These are phyloP conservation scores for Coptotermes formosanus DNA, from an alignment of 1,140 invertebrate species.

Conservation along the genomic window DNA sequence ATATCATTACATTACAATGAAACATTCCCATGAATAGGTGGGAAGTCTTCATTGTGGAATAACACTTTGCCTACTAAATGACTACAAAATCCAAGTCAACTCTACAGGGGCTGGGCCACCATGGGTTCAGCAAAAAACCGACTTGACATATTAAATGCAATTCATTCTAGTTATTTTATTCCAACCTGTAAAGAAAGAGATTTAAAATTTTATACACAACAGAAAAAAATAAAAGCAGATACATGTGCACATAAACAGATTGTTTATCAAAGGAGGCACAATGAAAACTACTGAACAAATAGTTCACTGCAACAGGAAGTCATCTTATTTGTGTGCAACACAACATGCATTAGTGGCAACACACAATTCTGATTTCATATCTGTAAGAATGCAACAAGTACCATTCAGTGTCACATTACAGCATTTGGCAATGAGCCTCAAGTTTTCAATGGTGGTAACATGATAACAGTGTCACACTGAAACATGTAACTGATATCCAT, in stretches of 20 bases:
- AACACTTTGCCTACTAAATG: constrained; percentile 14
- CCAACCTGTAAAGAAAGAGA: constrained; percentile 10
- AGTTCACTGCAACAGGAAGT: not conserved
- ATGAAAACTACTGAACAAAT: not conserved
- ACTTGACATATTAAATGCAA: not conserved
- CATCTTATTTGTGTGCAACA: not conserved
- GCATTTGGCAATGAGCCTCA: not conserved
- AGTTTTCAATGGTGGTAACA: not conserved
- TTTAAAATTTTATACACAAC: not conserved
- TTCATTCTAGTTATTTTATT: constrained; percentile 16
- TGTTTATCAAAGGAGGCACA: not conserved
- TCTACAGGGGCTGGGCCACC: not conserved
- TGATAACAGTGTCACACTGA: not conserved
- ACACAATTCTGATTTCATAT: too few species aligned
- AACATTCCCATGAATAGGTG: not conserved
- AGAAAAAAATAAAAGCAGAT: not conserved
- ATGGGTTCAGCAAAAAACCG: not conserved
- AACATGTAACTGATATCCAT: not conserved
- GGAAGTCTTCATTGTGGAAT: not conserved
- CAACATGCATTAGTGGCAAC: not conserved
- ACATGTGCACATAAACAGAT: not conserved
- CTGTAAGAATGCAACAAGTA: too few species aligned
- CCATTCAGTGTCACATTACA: not conserved
- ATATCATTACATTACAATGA: constrained; percentile 2
- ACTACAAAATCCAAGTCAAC: not conserved